Conservation (phyloP, 2,113 vertebrate species). For the Chinchilla lanigera region DNA sequence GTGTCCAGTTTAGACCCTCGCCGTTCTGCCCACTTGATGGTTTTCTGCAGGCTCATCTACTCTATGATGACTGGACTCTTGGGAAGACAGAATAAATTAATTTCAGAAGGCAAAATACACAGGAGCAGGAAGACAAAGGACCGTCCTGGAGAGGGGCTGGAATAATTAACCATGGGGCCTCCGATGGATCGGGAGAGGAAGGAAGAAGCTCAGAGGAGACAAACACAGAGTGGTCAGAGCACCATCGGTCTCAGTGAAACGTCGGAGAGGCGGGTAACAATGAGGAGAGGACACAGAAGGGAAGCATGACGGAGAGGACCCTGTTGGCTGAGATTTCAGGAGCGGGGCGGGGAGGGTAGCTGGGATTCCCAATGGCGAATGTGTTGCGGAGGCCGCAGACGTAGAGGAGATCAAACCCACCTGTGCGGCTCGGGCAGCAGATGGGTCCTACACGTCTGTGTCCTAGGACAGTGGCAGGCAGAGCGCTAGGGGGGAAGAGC, state of each 20-base stretch:
- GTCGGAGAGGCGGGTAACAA: background rate
- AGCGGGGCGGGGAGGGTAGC: no score
- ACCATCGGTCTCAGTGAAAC: background rate
- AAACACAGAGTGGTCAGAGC: background rate
- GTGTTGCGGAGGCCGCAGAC: background rate
- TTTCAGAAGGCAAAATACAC: background rate
- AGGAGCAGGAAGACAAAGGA: background rate
- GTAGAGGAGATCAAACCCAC: background rate
- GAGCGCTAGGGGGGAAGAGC: background rate
- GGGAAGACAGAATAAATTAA: background rate
- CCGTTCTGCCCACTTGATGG: background rate
- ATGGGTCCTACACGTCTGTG: no score
- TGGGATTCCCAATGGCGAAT: background rate
- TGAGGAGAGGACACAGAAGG: background rate
- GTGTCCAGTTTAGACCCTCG: background rate
- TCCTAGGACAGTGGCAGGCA: background rate
- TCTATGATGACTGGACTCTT: background rate
- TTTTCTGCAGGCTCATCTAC: background rate
- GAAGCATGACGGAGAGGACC: background rate
- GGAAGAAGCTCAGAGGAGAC: background rate
- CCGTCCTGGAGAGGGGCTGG: background rate
- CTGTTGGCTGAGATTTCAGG: background rate
- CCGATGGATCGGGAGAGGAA: background rate
- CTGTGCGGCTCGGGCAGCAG: no score
- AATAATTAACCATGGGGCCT: background rate